Evolutionary conservation across 2,113 vertebrate species (phyloP), one percentile per base, ranked within the genome.

Genomic region (Neotragus pygmaeus): DNA sequence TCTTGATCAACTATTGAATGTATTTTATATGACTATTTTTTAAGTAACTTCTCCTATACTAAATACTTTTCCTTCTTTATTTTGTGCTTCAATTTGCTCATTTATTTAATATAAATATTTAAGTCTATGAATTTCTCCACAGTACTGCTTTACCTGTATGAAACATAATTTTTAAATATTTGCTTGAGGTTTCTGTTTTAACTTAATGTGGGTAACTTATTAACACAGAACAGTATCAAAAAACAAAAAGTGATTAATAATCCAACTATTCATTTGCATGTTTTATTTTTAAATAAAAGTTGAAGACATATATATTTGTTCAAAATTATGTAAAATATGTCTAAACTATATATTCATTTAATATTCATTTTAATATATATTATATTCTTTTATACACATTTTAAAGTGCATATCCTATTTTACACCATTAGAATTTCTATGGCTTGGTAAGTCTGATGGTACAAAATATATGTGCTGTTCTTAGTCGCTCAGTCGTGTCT

Each of bases 401-500:
- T 70, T 36, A 36, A 70, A 70, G 64, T 36, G 9, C 17, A 70
- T 70, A 70, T 21, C n/a, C n/a, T 70, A 70, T 36, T 70, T 36
- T 70, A 17, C 64, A 66, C 64, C 64, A 70, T 70, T 70, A 70
- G 64, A n/a, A 36, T 66, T 66, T 21, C 64, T 70, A 53, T 30
- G 14, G 36, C 16, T 30, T 86, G 11, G 30, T 47, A 93, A 81
- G 45, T 45, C 2, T 87, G 5, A 39, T 33, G 1, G 5, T 51
- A 55, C 8, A 86, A 36, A 86, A 62, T 39, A 8, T 19, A 90
- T 27, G 36, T 70, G 17, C 17, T 36, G 4, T 21, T 70, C 64
- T 70, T 5, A 70, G 64, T 21, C 4, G 2, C 64, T 36, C n/a
- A 11, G 64, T 6, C 0, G 0, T 70, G n/a, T 70, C n/a, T 70